Conservation (phyloP, 2,113 vertebrate species). For the Labeo catla region DNA sequence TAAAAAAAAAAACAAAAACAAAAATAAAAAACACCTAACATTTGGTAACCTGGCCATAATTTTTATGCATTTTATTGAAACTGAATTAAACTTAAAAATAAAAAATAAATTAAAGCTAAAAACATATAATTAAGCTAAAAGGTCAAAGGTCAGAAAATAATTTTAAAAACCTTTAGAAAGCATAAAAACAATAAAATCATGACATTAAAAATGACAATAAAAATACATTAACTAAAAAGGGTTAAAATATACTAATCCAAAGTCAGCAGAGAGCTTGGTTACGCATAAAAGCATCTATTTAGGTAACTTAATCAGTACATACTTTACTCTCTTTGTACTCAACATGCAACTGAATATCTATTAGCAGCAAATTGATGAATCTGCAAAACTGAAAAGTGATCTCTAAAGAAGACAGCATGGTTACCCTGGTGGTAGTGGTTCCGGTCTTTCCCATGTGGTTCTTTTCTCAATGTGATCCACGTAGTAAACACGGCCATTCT, state of each 20-base stretch:
- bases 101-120: no score
- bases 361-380: neutral
- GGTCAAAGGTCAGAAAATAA: neutral
- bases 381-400: neutral
- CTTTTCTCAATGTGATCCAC: conserved; percentile 98
- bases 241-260: neutral
- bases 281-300: neutral
- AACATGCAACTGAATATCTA: neutral
- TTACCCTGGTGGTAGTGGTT: conserved; percentile 93
- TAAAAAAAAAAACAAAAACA: neutral
- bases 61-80: no score
- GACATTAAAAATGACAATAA: neutral
- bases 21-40: no score
- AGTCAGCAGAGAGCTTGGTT: neutral
- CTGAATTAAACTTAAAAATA: no score
- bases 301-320: neutral
- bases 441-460: conserved; percentile 96
- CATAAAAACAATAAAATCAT: neutral
- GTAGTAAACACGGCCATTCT: conserved; percentile 90
- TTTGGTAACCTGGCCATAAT: no score
- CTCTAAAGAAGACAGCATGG: neutral
- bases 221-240: neutral
- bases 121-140: neutral
- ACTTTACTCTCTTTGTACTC: neutral
- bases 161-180: neutral